These are phyloP conservation scores for Cyprinus carpio DNA, from an alignment of 2,113 vertebrate species.

Conservation along the genomic window DNA sequence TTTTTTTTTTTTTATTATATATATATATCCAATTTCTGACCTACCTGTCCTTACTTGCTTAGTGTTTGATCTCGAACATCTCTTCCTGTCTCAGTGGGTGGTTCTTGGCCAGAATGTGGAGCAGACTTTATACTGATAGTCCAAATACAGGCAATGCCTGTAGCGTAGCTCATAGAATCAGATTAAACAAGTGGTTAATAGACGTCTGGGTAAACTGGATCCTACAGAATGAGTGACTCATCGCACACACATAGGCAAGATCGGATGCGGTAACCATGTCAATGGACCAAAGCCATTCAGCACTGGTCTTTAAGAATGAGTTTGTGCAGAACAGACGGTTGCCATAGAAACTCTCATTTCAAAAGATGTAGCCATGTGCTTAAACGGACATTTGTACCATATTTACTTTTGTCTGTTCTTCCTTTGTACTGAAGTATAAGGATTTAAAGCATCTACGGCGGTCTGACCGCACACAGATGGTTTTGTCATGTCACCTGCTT, in stretches of 20 bases:
- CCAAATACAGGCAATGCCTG: not conserved
- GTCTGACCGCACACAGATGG: not conserved
- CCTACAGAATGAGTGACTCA: conserved; percentile 33
- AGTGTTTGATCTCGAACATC: not conserved
- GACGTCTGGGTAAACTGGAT: not conserved
- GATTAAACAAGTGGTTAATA: conserved; percentile 30
- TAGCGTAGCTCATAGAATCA: not conserved
- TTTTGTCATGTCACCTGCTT: not conserved
- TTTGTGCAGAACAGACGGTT: conserved; percentile 22
- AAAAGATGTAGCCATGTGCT: conserved; percentile 36
- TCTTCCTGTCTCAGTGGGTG: not conserved
- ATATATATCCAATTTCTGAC: not conserved
- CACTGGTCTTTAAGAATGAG: not conserved
- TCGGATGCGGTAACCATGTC: not conserved
- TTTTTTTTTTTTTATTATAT: not conserved
- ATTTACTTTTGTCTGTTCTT: not conserved
- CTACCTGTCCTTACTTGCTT: not conserved
- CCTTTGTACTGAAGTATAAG: not conserved
- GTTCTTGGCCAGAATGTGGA: not conserved
- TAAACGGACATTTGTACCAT: conserved; percentile 1
- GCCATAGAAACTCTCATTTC: conserved; percentile 35
- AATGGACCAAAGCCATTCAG: conserved; percentile 26
- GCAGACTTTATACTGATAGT: not conserved
- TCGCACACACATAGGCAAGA: not conserved
- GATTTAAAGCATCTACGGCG: not conserved